Conservation (phyloP, 2,797 vertebrate genomes). For the Amphiprion clarkii region DNA sequence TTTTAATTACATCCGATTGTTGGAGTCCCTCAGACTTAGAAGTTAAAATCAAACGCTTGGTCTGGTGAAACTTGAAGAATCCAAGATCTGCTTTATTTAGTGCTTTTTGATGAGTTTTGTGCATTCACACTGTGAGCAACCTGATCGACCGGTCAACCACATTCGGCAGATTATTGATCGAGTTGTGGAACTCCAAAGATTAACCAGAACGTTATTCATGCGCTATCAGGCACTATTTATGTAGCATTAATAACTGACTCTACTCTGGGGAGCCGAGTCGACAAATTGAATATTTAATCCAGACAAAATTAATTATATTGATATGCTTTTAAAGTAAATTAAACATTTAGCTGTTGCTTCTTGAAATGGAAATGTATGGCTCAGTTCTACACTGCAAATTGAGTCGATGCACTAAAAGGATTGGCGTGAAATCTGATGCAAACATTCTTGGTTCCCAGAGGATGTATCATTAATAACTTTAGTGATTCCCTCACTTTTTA, state of each 20-base stretch:
- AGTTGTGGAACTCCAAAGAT: no score
- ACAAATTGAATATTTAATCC: background rate
- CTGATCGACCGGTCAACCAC: background rate
- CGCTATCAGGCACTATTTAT: background rate
- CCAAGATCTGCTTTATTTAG: background rate
- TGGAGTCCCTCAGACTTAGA: constrained; percentile 15
- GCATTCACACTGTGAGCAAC: constrained; percentile 61
- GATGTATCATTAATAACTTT: no score
- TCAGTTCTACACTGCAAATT: background rate
- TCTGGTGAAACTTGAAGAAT: constrained; percentile 7
- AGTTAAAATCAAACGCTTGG: constrained; percentile 16
- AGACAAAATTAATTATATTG: background rate
- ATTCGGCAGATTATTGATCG: background rate
- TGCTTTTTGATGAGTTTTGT: constrained; percentile 5
- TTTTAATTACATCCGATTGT: constrained; percentile 51
- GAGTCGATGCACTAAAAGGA: no score
- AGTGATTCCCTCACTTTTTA: background rate
- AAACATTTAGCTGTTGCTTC: background rate
- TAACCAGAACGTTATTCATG: background rate
- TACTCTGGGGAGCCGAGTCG: background rate
- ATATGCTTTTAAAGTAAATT: background rate
- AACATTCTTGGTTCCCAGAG: no score
- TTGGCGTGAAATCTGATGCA: no score
- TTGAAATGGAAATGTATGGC: background rate
- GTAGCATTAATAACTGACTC: background rate